Conservation (phyloP, 1,140 invertebrate genomes). For the Bombus vancouverensis region DNA sequence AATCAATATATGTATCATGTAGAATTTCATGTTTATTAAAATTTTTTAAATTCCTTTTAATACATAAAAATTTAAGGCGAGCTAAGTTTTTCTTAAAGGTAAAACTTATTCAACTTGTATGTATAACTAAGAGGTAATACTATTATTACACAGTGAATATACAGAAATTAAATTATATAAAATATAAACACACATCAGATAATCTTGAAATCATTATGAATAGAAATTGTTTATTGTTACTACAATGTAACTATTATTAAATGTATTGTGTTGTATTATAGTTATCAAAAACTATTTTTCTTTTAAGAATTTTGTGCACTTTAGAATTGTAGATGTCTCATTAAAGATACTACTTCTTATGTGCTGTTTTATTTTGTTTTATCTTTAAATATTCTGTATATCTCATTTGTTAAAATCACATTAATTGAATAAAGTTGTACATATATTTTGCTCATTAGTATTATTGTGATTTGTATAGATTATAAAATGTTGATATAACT, state of each 20-base stretch:
- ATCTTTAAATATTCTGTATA: not conserved
- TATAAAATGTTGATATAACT: slow-evolving; percentile 4
- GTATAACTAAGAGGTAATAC: not conserved
- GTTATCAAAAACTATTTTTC: slow-evolving; percentile 11
- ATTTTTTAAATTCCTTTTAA: slow-evolving; percentile 8
- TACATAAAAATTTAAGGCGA: not conserved
- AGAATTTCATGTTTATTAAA: slow-evolving; percentile 29
- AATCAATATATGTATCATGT: slow-evolving; percentile 8
- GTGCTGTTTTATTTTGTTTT: not conserved
- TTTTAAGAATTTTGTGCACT: not conserved
- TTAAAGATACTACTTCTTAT: not conserved
- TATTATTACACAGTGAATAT: slow-evolving; percentile 4
- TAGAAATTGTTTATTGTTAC: not conserved
- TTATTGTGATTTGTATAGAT: slow-evolving; percentile 2
- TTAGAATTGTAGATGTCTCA: not conserved
- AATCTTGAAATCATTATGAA: not conserved
- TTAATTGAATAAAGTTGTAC: slow-evolving; percentile 12
- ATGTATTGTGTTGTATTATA: not conserved
- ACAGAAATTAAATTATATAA: slow-evolving; percentile 6
- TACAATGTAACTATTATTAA: not conserved
- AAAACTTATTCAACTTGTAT: slow-evolving; percentile 2
- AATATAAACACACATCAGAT: not conserved
- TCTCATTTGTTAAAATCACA: not conserved
- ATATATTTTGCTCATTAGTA: not conserved
- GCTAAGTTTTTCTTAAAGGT: not conserved